These are phyloP conservation scores for Mionectes olivaceus DNA, from an alignment of 2,797 vertebrate genomes.

Conservation along the genomic window DNA sequence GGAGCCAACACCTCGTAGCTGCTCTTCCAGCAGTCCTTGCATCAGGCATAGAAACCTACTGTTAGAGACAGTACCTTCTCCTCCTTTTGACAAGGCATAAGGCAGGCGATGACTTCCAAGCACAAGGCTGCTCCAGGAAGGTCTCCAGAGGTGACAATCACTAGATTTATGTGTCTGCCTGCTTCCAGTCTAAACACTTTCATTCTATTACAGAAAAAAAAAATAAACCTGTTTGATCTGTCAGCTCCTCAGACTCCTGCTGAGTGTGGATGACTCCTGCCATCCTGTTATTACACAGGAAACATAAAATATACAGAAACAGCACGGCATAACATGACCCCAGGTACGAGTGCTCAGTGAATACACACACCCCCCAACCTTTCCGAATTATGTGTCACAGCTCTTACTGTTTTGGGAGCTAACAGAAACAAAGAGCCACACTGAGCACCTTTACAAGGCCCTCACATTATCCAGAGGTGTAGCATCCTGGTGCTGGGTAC, in stretches of 20 bases:
- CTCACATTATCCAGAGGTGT: fast-evolving
- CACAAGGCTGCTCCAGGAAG: neutral
- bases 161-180: neutral
- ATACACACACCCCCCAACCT: neutral
- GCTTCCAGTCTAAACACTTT: neutral
- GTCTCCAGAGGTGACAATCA: neutral
- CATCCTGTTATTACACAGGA: neutral
- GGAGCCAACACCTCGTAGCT: neutral
- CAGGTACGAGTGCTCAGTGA: neutral
- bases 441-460: neutral
- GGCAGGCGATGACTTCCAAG: neutral
- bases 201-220: neutral
- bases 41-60: neutral
- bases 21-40: neutral
- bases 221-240: neutral
- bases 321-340: neutral
- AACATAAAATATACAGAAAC: neutral
- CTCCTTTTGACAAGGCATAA: fast-evolving
- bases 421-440: neutral
- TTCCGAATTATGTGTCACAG: neutral
- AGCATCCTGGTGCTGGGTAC: neutral
- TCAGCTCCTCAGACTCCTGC: neutral
- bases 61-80: fast-evolving
- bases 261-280: neutral
- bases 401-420: neutral